A percentile compares a stretch with the other conserved stretches of the same genome.
These are phyloP conservation scores for Hirtodrosophila cameraria DNA, from an alignment of 2,888 invertebrate genomes.

Conservation along the genomic window DNA sequence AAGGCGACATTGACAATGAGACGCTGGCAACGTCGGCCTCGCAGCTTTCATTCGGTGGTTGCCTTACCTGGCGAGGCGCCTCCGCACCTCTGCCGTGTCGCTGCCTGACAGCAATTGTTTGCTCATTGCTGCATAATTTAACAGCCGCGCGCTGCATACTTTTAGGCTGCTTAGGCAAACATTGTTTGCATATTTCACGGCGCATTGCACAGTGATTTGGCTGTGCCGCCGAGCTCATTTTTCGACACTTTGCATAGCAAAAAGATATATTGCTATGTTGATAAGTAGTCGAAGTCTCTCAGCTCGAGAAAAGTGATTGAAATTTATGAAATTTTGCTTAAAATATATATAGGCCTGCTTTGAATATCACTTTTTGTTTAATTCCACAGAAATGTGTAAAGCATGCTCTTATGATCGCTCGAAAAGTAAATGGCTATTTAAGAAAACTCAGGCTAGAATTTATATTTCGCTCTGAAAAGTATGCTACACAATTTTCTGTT, in stretches of 20 bases:
- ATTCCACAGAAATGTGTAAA: too few species aligned
- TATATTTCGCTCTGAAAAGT: too few species aligned
- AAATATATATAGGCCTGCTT: too few species aligned
- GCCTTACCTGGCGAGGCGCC: slow-evolving; percentile 37
- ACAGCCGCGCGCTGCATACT: slow-evolving; percentile 52
- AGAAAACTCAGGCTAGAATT: too few species aligned
- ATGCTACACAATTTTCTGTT: too few species aligned
- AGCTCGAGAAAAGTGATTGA: too few species aligned
- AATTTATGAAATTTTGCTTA: too few species aligned
- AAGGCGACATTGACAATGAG: slow-evolving; percentile 79
- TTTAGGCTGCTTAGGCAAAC: slow-evolving; percentile 66
- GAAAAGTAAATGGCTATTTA: too few species aligned
- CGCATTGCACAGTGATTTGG: slow-evolving; percentile 70
- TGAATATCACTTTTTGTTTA: too few species aligned
- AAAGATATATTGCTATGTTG: not conserved
- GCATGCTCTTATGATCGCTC: too few species aligned
- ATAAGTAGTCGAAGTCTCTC: too few species aligned
- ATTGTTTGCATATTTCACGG: slow-evolving; percentile 77
- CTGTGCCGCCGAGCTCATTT: slow-evolving; percentile 30
- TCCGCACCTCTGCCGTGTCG: too few species aligned
- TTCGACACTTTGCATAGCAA: slow-evolving; percentile 6
- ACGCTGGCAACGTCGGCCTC: slow-evolving; percentile 20
- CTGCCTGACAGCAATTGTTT: slow-evolving; percentile 74
- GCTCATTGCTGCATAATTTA: slow-evolving; percentile 76
- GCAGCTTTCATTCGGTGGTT: slow-evolving; percentile 21